phyloP scores from a whole-genome alignment of 2,888 invertebrate species.

The Tetranychus truncatus region DNA sequence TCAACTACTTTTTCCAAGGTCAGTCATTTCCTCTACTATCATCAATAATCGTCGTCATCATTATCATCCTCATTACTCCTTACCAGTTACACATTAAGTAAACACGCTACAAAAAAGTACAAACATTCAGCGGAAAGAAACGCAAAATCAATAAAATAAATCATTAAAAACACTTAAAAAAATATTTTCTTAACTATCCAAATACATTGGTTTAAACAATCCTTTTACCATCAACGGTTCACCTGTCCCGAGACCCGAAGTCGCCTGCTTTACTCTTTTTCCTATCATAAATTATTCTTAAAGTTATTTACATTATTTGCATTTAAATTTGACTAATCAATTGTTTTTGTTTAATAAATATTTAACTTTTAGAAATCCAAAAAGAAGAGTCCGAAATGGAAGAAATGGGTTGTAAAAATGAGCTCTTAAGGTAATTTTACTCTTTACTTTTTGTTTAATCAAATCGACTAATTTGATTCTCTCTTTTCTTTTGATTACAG shows the following conservation, averaged over 20 bases:
- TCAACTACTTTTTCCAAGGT: not conserved
- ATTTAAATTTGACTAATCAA: not conserved
- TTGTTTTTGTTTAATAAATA: not conserved
- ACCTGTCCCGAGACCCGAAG: not conserved
- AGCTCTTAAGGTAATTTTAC: not conserved
- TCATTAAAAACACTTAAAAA: too few relatives aligned
- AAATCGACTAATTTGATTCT: not conserved
- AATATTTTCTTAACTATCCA: too few relatives aligned
- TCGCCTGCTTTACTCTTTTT: not conserved
- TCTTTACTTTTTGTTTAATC: not conserved
- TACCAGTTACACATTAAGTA: not conserved
- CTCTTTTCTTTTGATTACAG: not conserved
- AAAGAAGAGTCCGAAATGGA: slow-evolving; percentile 1
- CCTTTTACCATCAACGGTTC: not conserved
- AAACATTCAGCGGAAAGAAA: too few relatives aligned
- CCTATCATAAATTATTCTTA: not conserved
- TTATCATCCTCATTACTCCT: not conserved
- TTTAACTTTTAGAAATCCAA: not conserved
- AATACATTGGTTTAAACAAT: too few relatives aligned
- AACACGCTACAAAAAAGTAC: not conserved
- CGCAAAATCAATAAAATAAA: too few relatives aligned
- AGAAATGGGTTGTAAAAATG: not conserved
- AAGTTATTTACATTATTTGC: not conserved
- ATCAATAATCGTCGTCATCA: not conserved
- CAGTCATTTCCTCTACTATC: not conserved